Base-by-base conservation (phyloP, 2,113 vertebrate species). In the Poeciliopsis retropinna region DNA sequence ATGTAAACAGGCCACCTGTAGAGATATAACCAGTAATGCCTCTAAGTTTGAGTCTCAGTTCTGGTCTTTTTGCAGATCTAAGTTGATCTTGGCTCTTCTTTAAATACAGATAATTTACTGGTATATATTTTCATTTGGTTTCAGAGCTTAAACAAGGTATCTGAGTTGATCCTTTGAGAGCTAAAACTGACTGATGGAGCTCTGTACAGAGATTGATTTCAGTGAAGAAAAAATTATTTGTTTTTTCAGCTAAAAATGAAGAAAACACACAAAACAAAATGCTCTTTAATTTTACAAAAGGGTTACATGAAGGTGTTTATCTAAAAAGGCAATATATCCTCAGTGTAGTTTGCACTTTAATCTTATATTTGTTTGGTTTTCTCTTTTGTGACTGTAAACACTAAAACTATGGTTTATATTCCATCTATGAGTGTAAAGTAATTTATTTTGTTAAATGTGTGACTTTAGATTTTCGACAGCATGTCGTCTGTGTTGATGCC, bases 321-420 rank as follows among this genome's bases (percentile, higher is more conserved):
- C 44, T n/a, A 78, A 80, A 13, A 64, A 0, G 30, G 79, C 64
- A 68, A 60, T 83, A 79, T 63, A 71, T 28, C n/a, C 60, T 74
- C 80, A 70, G 62, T 82, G 66, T 84, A 73, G 66, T 80, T 88
- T 91, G 92, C 92, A 92, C 92, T 91, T 92, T 92, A 92, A 61
- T 51, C 44, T 32, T 28, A 60, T 71, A 25, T 85, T 67, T 82
- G n/a, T 74, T 69, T 78, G 64, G 73, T 66, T 79, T 1, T 89
- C 27, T 78, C 3, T 73, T 69, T 39, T 84, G 60, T 77, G 68
- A 72, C 30, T 79, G 25, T 64, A 37, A 64, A 89, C 89, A 85
- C 85, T 87, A 90, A 88, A 67, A 65, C 32, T 34, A 12, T 54
- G 65, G n/a, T 69, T 41, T 70, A 37, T 66, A 47, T 14, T 66